Evolutionary conservation across 2,113 vertebrate genomes (phyloP), one percentile per base, ranked within the genome.

Genomic region (Engystomops pustulosus): DNA sequence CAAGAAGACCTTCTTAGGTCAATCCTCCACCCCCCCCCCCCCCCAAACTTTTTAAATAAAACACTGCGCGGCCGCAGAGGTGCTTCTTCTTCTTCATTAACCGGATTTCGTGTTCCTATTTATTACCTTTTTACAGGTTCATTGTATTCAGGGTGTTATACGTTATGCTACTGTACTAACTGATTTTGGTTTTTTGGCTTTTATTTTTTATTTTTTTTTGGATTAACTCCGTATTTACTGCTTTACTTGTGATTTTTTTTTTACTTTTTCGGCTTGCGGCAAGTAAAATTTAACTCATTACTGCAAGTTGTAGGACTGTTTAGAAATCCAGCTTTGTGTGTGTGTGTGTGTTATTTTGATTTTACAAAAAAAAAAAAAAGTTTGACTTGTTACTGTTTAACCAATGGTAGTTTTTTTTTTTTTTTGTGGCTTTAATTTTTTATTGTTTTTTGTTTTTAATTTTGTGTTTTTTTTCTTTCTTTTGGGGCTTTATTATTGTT

Each of bases 231-330:
- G 86, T 83, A 92, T 91, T 92, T 95, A 91, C 87, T 92, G 90
- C 89, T 89, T 90, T 32, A 74, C 91, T 93, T 90, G 82, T 92
- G 91, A 91, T 92, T 86, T 91, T 92, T 1, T 2, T 41, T 92
- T 85, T 91, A 92, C 3, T 7, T 38, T 44, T 55, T 77, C 41
- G 92, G 88, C 93, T 90, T 91, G 88, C 93, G 90, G 95, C 96
- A 90, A 92, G 91, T 95, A 91, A 95, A 95, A 96, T 95, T 96
- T 96, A 97, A 96, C 95, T 96, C 96, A 96, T 41, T 94, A 94
- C 95, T 97, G 96, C 97, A 97, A 97, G 95, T 95, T 96, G 94
- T 96, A 93, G 95, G 93, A 95, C 93, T 93, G 94, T 94, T 96
- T 95, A 92, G 94, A 92, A 89, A 94, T 91, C 92, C 93, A 92